phyloP scores from a whole-genome alignment of 2,113 vertebrate genomes.

The Azemiops feae region DNA sequence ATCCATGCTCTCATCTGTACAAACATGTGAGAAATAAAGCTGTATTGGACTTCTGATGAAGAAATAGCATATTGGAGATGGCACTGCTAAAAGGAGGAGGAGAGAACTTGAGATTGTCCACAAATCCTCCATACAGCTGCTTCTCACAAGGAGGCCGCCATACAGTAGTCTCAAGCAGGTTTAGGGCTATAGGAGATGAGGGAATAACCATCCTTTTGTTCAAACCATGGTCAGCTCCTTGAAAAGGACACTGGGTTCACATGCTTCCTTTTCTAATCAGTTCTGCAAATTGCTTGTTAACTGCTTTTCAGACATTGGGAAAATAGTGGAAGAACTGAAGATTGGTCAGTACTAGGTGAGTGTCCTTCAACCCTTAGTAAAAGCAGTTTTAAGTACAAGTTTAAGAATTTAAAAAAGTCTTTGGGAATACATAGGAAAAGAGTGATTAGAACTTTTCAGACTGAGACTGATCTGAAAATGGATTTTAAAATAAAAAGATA shows the following conservation, averaged over 20 bases:
- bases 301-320: not conserved
- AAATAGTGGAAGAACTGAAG: too few species aligned
- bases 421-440: too few species aligned
- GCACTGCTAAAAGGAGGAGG: not conserved
- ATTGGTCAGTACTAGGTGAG: too few species aligned
- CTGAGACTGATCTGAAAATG: too few species aligned
- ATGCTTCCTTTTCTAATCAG: not conserved
- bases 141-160: not conserved
- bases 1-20: too few species aligned
- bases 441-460: too few species aligned
- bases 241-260: not conserved
- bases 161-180: not conserved
- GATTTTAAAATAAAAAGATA: too few species aligned
- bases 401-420: too few species aligned
- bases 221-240: not conserved
- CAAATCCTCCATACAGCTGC: not conserved
- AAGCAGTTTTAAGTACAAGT: too few species aligned
- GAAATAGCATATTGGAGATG: not conserved
- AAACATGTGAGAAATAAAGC: not conserved
- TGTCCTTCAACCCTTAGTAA: too few species aligned
- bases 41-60: not conserved
- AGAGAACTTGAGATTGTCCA: not conserved
- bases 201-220: not conserved
- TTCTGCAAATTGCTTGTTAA: not conserved
- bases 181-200: not conserved